Percentiles rank a stretch among this genome's conserved stretches.
Evolutionary conservation across 2,113 vertebrate species (phyloP).

Genomic region (Hemichromis elongatus): DNA sequence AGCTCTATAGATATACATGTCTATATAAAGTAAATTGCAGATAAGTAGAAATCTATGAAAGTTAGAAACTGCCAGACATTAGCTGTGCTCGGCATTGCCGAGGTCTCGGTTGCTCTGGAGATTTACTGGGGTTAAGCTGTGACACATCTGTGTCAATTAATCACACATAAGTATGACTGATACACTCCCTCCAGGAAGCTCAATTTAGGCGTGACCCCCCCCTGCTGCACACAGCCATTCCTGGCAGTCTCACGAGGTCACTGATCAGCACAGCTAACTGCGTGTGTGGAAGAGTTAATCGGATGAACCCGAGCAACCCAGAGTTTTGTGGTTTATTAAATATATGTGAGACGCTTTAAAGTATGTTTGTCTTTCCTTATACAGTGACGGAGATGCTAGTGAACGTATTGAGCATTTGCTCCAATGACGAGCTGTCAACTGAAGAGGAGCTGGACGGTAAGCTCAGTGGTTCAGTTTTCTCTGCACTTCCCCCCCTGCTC

Average conservation of each 20-base stretch:
- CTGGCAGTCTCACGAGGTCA: background rate
- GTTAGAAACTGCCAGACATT: background rate
- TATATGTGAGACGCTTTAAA: background rate
- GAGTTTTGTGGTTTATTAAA: background rate
- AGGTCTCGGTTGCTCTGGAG: background rate
- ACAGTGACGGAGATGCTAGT: conserved; percentile 98
- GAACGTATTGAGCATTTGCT: conserved; percentile 97
- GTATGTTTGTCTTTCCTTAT: background rate
- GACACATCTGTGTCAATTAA: conserved; percentile 14
- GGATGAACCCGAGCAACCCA: background rate
- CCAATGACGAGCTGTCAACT: conserved; percentile 92
- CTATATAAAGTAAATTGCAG: background rate
- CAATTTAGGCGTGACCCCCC: conserved; percentile 4
- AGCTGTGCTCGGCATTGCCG: background rate
- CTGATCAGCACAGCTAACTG: background rate
- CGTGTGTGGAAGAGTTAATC: background rate
- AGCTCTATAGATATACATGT: rapidly evolving
- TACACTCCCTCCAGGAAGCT: background rate
- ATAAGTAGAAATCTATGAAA: background rate
- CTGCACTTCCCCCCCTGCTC: background rate
- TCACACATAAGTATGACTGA: conserved; percentile 1
- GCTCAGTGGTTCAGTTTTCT: background rate
- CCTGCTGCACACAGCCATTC: background rate
- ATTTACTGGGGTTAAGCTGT: background rate
- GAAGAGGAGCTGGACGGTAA: conserved; percentile 98